These are phyloP conservation scores for Anoura caudifer DNA, from an alignment of 2,113 vertebrate genomes.

Conservation along the genomic window DNA sequence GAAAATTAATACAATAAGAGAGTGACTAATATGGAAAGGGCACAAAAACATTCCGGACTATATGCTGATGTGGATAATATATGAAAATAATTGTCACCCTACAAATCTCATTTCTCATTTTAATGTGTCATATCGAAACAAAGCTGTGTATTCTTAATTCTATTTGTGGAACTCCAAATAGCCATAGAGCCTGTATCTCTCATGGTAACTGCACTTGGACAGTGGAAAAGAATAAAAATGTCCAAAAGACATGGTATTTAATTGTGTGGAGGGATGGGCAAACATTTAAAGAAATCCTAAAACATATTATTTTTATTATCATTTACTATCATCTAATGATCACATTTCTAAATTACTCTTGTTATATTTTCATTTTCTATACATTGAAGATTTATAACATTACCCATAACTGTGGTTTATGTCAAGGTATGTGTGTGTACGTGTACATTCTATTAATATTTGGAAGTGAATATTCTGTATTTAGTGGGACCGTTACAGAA, in stretches of 20 bases:
- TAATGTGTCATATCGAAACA: not conserved
- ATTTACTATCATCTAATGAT: not conserved
- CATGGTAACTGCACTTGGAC: not conserved
- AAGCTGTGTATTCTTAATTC: not conserved
- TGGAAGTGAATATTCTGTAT: not conserved
- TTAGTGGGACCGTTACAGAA: not conserved
- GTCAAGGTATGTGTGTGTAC: not conserved
- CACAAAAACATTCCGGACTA: not conserved
- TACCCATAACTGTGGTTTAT: accelerated
- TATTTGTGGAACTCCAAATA: not conserved
- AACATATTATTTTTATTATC: not conserved
- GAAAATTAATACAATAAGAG: not conserved
- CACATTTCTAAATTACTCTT: not conserved
- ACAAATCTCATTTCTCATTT: not conserved
- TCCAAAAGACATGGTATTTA: not conserved
- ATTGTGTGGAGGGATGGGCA: not conserved
- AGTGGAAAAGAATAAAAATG: not conserved
- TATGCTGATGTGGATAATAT: not conserved
- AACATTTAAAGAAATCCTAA: not conserved
- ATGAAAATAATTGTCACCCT: not conserved
- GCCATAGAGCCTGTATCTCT: not conserved
- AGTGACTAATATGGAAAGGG: not conserved
- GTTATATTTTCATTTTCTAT: not conserved
- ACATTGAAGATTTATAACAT: not conserved
- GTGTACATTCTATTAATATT: not conserved